These are phyloP conservation scores for Nasalis larvatus DNA, from an alignment of 2,113 vertebrate genomes.

Conservation along the genomic window DNA sequence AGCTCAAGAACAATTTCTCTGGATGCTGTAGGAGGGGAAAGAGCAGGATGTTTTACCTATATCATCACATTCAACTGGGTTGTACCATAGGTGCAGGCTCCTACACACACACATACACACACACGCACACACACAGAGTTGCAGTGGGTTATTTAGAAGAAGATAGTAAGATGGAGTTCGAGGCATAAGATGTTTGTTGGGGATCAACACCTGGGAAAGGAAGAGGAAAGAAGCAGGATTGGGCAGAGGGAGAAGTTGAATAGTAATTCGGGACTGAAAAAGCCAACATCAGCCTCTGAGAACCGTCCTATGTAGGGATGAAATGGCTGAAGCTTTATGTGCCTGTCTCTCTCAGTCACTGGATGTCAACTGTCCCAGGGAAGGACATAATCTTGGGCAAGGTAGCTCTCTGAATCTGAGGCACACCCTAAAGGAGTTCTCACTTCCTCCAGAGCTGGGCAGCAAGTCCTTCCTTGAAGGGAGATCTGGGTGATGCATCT, in stretches of 20 bases:
- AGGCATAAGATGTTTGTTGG: neutral
- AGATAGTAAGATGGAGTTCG: neutral
- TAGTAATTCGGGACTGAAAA: neutral
- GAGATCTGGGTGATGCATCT: neutral
- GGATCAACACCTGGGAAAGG: neutral
- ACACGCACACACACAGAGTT: neutral
- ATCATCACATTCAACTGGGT: neutral
- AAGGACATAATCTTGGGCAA: neutral
- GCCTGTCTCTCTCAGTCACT: neutral
- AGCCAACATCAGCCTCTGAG: neutral
- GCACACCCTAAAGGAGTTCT: neutral
- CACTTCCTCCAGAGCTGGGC: neutral
- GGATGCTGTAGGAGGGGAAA: neutral
- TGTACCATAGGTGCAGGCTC: neutral
- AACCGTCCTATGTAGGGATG: neutral
- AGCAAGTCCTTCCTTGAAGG: neutral
- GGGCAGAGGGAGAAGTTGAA: neutral
- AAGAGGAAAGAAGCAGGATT: neutral
- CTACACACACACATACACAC: too few species aligned
- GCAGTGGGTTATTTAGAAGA: neutral
- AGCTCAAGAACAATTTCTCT: neutral
- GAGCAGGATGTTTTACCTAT: neutral
- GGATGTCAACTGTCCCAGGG: neutral
- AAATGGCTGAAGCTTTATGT: neutral
- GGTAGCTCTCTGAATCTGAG: neutral